Conservation (phyloP, 53 echinoderm and acorn worm species). For the Stichopus horrens region DNA sequence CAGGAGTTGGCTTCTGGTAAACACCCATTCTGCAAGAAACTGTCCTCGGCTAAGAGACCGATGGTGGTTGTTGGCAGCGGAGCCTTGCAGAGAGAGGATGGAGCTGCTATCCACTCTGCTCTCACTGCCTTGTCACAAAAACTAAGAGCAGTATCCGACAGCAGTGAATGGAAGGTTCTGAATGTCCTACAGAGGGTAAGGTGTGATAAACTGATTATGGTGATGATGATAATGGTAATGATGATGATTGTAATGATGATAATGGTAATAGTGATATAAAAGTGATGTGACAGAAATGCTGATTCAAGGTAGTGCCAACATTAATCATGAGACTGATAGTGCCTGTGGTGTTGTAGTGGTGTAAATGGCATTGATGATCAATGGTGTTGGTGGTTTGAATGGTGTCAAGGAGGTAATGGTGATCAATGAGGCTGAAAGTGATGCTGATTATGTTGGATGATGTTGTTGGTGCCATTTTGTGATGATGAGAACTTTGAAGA, state of each 20-base stretch:
- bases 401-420: too few species aligned
- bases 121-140: constrained; percentile 75
- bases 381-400: too few species aligned
- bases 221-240: not conserved
- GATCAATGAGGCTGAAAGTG: too few species aligned
- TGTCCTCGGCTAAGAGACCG: constrained; percentile 78
- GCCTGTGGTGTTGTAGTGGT: too few species aligned
- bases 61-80: constrained; percentile 93
- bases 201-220: not conserved
- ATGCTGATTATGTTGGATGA: too few species aligned
- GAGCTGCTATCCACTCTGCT: constrained; percentile 74
- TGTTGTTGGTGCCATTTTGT: too few species aligned
- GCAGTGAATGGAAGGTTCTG: constrained; percentile 83
- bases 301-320: too few species aligned
- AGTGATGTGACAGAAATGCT: too few species aligned
- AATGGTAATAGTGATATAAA: too few species aligned
- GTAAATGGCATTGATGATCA: too few species aligned
- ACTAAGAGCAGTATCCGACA: constrained; percentile 62
- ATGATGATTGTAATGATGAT: not conserved
- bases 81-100: constrained; percentile 89
- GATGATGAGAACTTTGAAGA: too few species aligned
- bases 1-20: constrained; percentile 77
- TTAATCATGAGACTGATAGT: too few species aligned
- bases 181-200: constrained; percentile 98
- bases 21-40: constrained; percentile 79